Percentiles rank a stretch among this genome's conserved stretches.
These are phyloP conservation scores for Callinectes sapidus DNA, from an alignment of 2,888 invertebrate genomes.

Conservation along the genomic window DNA sequence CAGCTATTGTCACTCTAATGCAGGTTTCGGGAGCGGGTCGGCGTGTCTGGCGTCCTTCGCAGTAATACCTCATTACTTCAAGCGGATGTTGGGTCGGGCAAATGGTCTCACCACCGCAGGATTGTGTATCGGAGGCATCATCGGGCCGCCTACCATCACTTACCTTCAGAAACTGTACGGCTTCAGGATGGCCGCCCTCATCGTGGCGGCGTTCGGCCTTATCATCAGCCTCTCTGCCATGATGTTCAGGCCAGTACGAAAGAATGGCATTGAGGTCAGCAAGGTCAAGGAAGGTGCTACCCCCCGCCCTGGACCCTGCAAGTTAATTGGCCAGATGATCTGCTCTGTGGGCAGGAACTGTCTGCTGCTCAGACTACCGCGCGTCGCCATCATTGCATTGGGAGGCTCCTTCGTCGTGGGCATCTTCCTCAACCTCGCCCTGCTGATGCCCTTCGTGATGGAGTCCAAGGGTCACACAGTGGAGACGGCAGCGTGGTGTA, in stretches of 20 bases:
- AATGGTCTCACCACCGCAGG: conserved; percentile 47
- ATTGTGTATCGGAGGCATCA: conserved; percentile 20
- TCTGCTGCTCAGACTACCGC: neutral
- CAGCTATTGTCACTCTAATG: neutral
- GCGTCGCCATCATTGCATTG: neutral
- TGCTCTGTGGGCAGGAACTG: neutral
- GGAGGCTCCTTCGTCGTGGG: neutral
- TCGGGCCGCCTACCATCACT: conserved; percentile 48
- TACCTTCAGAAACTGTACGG: conserved; percentile 55
- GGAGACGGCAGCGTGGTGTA: conserved; percentile 31
- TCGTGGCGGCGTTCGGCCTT: conserved; percentile 45
- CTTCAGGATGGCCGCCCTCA: conserved; percentile 47
- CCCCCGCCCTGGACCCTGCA: neutral
- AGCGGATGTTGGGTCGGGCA: conserved; percentile 51
- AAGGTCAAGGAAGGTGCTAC: neutral
- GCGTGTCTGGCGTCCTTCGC: conserved; percentile 15
- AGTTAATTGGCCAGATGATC: neutral
- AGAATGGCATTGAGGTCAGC: neutral
- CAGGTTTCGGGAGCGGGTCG: conserved; percentile 17
- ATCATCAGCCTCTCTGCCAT: conserved; percentile 30
- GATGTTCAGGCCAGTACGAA: conserved; percentile 49
- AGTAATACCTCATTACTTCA: conserved; percentile 55
- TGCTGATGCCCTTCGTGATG: conserved; percentile 36
- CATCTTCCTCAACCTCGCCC: neutral
- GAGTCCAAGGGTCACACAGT: neutral